These are phyloP conservation scores for Anastatus disparis DNA, from an alignment of 1,140 invertebrate genomes.

Conservation along the genomic window DNA sequence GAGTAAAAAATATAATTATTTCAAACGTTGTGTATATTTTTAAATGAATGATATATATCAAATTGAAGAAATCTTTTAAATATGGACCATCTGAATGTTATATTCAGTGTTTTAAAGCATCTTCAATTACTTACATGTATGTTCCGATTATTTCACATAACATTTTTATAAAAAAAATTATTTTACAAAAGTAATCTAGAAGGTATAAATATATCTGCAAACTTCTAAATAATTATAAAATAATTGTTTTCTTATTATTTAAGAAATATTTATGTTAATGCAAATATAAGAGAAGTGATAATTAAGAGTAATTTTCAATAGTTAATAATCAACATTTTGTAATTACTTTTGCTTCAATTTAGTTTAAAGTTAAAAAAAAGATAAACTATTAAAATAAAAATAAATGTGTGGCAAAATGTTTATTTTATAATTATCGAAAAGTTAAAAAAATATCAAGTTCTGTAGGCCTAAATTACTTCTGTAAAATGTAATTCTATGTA, in stretches of 20 bases:
- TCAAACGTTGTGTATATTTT: conserved; percentile 10
- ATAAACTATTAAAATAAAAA: too few relatives aligned
- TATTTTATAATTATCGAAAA: conserved; percentile 39
- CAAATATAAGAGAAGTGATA: background rate
- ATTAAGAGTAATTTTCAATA: conserved; percentile 27
- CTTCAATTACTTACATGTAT: conserved; percentile 24
- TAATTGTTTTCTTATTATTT: conserved; percentile 19
- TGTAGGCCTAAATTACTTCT: conserved; percentile 36
- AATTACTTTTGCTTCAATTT: conserved; percentile 8
- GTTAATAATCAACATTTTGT: background rate
- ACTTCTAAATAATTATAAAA: conserved; percentile 39
- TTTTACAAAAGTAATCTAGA: conserved; percentile 41
- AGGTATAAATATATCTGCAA: conserved; percentile 11
- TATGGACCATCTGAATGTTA: background rate
- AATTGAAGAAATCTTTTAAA: background rate
- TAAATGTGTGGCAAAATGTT: conserved; percentile 19
- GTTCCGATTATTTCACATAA: conserved; percentile 31
- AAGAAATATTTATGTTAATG: conserved; percentile 14
- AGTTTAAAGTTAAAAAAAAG: too few relatives aligned
- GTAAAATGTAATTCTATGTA: conserved; percentile 40
- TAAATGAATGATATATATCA: background rate
- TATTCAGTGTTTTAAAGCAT: conserved; percentile 17
- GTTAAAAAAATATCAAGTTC: conserved; percentile 9
- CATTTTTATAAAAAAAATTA: conserved; percentile 15
- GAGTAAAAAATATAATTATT: conserved; percentile 15